A percentile compares a stretch with the other conserved stretches of the same genome.
These are phyloP conservation scores for Cynopterus sphinx DNA, from an alignment of 2,797 vertebrate species.

Conservation along the genomic window DNA sequence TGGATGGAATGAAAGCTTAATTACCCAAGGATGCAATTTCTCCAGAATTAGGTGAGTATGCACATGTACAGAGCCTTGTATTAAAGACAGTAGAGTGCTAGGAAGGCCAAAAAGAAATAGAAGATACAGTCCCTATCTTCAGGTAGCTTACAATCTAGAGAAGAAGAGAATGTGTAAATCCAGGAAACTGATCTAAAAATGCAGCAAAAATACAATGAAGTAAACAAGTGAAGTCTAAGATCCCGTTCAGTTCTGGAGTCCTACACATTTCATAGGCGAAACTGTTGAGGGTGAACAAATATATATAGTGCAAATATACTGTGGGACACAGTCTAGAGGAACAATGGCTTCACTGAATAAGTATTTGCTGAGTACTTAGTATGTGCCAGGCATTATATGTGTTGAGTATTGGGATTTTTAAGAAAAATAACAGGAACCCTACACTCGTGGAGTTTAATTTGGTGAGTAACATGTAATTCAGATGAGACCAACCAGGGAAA, in stretches of 20 bases:
- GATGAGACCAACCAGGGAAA: background rate
- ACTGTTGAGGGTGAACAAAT: background rate
- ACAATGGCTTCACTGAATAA: background rate
- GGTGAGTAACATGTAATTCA: background rate
- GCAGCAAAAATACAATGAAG: background rate
- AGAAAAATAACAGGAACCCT: constrained; percentile 23
- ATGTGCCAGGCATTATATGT: background rate
- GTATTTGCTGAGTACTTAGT: background rate
- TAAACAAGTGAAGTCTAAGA: constrained; percentile 23
- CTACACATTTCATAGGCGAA: background rate
- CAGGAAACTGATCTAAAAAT: constrained; percentile 28
- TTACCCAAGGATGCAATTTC: background rate
- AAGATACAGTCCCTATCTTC: background rate
- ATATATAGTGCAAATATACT: background rate
- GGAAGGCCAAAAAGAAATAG: constrained; percentile 26
- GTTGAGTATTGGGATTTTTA: background rate
- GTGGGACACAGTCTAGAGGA: background rate
- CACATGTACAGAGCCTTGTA: background rate
- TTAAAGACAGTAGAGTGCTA: background rate
- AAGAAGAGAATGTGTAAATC: constrained; percentile 24
- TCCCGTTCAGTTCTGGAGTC: background rate
- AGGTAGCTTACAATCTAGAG: constrained; percentile 34
- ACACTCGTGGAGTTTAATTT: background rate
- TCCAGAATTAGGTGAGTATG: background rate
- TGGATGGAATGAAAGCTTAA: background rate